A percentile compares a stretch with the other conserved stretches of the same genome.
phyloP scores from a whole-genome alignment of 1,140 invertebrate genomes.

The Fopius arisanus region DNA sequence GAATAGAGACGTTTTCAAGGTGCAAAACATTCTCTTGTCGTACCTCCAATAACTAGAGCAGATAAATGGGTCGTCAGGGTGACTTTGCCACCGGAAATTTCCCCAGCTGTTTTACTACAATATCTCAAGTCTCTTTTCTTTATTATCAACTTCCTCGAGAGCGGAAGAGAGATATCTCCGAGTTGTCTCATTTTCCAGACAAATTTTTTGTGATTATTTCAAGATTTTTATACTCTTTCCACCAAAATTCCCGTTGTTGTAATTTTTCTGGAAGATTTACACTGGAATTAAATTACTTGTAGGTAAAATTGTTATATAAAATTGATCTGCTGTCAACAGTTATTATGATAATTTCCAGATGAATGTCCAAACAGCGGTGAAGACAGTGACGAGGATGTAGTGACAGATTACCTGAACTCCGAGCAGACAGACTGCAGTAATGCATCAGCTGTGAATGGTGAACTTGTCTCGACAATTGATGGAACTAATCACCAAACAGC shows the following conservation, averaged over 20 bases:
- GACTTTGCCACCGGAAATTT: background rate
- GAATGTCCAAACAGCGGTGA: conserved; percentile 70
- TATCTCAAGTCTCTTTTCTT: background rate
- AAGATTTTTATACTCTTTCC: too few species aligned
- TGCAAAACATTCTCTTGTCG: background rate
- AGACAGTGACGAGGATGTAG: conserved; percentile 75
- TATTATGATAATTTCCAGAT: conserved; percentile 52
- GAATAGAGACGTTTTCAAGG: background rate
- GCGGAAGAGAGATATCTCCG: too few species aligned
- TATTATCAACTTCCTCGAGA: background rate
- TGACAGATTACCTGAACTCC: conserved; percentile 69
- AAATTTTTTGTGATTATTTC: too few species aligned
- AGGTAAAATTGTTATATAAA: too few species aligned
- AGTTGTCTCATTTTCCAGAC: too few species aligned
- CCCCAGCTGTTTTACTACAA: background rate
- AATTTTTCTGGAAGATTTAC: too few species aligned
- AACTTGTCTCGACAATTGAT: conserved; percentile 50
- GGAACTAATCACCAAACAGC: conserved; percentile 45
- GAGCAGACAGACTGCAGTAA: conserved; percentile 52
- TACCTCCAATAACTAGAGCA: background rate
- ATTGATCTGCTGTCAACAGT: too few species aligned
- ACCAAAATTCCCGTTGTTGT: too few species aligned
- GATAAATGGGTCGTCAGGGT: background rate
- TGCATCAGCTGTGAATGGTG: conserved; percentile 49
- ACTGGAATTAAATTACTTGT: too few species aligned